phyloP scores from a whole-genome alignment of 2,888 invertebrate species.

The Volucella zonaria region DNA sequence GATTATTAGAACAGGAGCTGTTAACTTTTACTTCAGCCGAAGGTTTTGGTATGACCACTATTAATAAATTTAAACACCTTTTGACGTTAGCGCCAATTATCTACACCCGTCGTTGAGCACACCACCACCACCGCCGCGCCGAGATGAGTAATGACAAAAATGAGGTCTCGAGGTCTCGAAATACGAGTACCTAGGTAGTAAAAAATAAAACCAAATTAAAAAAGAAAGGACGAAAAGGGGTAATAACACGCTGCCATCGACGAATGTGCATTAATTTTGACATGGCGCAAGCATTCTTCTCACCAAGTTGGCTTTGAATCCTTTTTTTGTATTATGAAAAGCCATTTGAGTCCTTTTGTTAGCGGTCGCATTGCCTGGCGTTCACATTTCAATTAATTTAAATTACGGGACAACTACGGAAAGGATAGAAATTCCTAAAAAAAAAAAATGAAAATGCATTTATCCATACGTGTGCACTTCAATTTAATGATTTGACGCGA shows the following conservation, averaged over 20 bases:
- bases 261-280: conserved; percentile 26
- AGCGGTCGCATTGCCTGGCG: conserved; percentile 54
- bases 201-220: background rate
- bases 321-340: conserved; percentile 43
- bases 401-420: conserved; percentile 53
- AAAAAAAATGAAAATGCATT: conserved; percentile 61
- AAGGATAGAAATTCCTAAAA: conserved; percentile 9
- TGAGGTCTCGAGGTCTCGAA: conserved; percentile 1
- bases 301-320: conserved; percentile 16
- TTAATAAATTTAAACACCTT: conserved; percentile 72
- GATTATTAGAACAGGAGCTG: conserved; percentile 56
- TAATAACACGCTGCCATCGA: conserved; percentile 6
- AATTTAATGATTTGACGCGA: conserved; percentile 71
- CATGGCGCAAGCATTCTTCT: conserved; percentile 37
- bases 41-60: conserved; percentile 13
- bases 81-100: conserved; percentile 70
- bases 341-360: conserved; percentile 70
- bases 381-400: conserved; percentile 73
- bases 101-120: conserved; percentile 56
- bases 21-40: background rate
- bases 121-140: background rate
- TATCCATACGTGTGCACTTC: conserved; percentile 58
- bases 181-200: too few relatives aligned
- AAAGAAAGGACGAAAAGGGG: conserved; percentile 51
- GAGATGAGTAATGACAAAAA: conserved; percentile 70